A percentile compares a stretch with the other conserved stretches of the same genome.
These are phyloP conservation scores for Eupleurogrammus muticus DNA, from an alignment of 2,797 vertebrate genomes.

Conservation along the genomic window DNA sequence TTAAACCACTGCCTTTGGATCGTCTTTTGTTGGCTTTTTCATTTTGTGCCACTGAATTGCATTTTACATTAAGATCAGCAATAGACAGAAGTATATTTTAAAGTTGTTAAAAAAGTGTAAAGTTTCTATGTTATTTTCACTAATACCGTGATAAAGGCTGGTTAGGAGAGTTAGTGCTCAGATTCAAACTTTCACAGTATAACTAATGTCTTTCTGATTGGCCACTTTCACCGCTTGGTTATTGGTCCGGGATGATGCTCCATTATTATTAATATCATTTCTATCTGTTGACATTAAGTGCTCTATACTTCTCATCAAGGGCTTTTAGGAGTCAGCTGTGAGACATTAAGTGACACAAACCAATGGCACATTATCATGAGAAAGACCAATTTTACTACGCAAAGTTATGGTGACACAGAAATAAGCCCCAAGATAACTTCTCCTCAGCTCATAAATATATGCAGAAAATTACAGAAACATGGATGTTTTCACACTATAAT, in stretches of 20 bases:
- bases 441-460: background rate
- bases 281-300: constrained; percentile 32
- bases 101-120: too few relatives aligned
- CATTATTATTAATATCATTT: constrained; percentile 35
- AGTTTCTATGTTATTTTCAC: too few relatives aligned
- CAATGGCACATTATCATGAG: background rate
- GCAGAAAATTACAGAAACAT: background rate
- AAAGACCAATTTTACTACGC: constrained; percentile 10
- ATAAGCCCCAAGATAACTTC: background rate
- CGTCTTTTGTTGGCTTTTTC: too few relatives aligned
- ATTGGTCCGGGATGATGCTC: background rate
- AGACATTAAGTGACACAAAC: constrained; percentile 20
- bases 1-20: too few relatives aligned
- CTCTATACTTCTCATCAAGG: constrained; percentile 14
- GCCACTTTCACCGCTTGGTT: too few relatives aligned
- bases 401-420: background rate
- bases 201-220: too few relatives aligned
- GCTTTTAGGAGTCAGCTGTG: constrained; percentile 30
- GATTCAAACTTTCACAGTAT: too few relatives aligned
- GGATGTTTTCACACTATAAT: background rate
- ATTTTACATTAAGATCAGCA: too few relatives aligned
- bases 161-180: too few relatives aligned
- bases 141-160: too few relatives aligned
- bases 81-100: too few relatives aligned
- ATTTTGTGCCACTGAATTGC: too few relatives aligned